Percentiles rank a stretch among this genome's conserved stretches.
These are phyloP conservation scores for Antechinus flavipes DNA, from an alignment of 2,113 vertebrate genomes.

Conservation along the genomic window DNA sequence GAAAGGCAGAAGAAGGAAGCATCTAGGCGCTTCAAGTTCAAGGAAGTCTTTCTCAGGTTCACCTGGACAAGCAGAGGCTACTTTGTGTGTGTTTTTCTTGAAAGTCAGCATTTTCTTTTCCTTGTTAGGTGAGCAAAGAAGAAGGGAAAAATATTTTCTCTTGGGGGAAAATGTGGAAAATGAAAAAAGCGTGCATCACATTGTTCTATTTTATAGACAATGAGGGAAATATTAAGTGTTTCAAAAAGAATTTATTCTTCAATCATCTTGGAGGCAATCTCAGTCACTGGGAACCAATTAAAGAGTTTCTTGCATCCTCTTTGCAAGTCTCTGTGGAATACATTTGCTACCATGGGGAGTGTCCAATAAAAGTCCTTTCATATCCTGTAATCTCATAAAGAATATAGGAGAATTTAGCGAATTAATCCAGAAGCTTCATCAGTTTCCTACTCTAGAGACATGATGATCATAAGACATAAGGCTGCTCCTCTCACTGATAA, in stretches of 20 bases:
- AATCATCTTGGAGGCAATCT: neutral
- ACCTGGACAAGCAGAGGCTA: neutral
- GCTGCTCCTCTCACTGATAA: neutral
- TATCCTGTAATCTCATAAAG: neutral
- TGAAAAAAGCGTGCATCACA: neutral
- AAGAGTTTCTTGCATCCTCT: neutral
- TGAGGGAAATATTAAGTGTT: neutral
- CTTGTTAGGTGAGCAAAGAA: neutral
- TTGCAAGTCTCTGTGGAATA: neutral
- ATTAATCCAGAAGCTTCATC: neutral
- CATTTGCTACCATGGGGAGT: neutral
- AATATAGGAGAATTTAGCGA: neutral
- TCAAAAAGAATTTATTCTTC: neutral
- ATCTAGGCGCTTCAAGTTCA: neutral
- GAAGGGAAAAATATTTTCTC: neutral
- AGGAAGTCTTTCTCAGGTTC: neutral
- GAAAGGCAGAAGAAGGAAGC: neutral
- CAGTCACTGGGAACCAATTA: neutral
- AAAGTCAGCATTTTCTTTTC: neutral
- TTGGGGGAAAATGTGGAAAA: neutral
- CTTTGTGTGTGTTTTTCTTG: neutral
- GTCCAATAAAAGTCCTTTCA: neutral
- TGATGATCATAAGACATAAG: neutral
- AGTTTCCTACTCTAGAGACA: neutral
- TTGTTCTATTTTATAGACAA: neutral